A percentile compares a stretch with the other conserved stretches of the same genome.
Conservation (phyloP, 2,797 vertebrate genomes). For the Poliocrania exsul region DNA sequence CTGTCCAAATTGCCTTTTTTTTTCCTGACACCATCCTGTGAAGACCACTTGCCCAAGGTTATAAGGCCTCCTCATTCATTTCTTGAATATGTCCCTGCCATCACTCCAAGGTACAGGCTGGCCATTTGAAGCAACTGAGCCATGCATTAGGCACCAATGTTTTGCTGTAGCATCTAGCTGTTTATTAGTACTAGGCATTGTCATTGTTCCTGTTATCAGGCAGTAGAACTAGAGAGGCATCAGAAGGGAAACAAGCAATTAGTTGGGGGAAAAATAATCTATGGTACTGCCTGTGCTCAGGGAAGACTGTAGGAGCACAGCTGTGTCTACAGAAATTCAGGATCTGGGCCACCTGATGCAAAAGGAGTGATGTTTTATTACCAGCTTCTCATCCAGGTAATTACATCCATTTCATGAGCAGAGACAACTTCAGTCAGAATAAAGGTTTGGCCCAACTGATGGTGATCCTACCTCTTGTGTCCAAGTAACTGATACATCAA, state of each 20-base stretch:
- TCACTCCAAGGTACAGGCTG: background rate
- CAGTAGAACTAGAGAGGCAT: background rate
- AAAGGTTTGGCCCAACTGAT: background rate
- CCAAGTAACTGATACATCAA: background rate
- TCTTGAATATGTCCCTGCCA: background rate
- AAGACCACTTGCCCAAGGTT: background rate
- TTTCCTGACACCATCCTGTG: background rate
- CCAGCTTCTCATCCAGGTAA: background rate
- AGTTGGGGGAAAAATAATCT: background rate
- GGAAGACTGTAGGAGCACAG: background rate
- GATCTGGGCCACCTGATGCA: background rate
- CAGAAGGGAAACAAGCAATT: background rate
- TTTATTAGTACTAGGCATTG: background rate
- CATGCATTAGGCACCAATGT: background rate
- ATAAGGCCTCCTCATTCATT: background rate
- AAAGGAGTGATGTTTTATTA: background rate
- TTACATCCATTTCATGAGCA: background rate
- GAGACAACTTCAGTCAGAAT: background rate
- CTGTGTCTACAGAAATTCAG: background rate
- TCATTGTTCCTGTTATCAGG: background rate
- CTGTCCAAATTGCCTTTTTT: background rate
- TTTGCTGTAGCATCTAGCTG: background rate
- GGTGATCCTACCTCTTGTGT: rapidly evolving
- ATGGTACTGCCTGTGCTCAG: background rate
- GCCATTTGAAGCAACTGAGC: background rate